phyloP scores from a whole-genome alignment of 2,888 invertebrate genomes.

The Prenolepis imparis region DNA sequence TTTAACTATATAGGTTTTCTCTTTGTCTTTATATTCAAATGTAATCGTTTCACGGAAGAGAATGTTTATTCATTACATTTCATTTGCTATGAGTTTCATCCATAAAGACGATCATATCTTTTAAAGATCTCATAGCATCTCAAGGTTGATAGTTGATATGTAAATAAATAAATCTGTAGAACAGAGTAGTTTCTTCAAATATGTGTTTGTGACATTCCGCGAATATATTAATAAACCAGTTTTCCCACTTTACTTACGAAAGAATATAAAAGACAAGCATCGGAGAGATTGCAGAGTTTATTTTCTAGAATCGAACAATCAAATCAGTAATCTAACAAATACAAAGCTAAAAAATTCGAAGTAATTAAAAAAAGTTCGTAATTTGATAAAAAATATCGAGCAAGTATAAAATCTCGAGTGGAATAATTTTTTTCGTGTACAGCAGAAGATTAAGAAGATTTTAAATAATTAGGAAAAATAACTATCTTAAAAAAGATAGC shows the following conservation, averaged over 20 bases:
- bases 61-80: background rate
- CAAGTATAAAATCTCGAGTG: background rate
- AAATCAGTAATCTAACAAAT: background rate
- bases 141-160: background rate
- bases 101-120: background rate
- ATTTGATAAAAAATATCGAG: background rate
- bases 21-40: background rate
- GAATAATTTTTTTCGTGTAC: background rate
- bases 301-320: background rate
- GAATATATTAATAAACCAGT: constrained; percentile 27
- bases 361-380: background rate
- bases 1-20: background rate
- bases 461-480: background rate
- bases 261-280: constrained; percentile 5
- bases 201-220: background rate
- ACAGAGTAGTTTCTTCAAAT: background rate
- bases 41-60: background rate
- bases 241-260: background rate
- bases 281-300: background rate
- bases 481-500: background rate
- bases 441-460: background rate
- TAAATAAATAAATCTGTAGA: background rate
- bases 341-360: background rate
- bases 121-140: background rate
- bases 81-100: background rate